Evolutionary conservation across 2,113 vertebrate species (phyloP).

Genomic region (Cephalopholis sonnerati): DNA sequence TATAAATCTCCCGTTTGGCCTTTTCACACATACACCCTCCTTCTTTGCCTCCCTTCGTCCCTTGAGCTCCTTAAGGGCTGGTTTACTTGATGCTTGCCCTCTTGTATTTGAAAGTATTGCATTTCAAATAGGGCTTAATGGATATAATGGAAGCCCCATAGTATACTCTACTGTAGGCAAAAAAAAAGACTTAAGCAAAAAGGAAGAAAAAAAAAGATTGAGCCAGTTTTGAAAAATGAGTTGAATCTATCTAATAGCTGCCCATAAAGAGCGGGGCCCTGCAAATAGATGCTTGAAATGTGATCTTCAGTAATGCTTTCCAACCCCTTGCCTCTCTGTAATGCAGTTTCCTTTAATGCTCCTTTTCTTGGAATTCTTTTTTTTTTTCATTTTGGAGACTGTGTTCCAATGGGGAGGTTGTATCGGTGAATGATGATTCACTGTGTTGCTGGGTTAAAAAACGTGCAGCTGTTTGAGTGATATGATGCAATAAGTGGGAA

Average conservation of each 20-base stretch:
- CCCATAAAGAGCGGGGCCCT: slow-evolving; percentile 64
- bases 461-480: slow-evolving; percentile 37
- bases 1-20: slow-evolving; percentile 73
- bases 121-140: slow-evolving; percentile 63
- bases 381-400: slow-evolving; percentile 21
- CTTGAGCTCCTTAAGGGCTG: slow-evolving; percentile 28
- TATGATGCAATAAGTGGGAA: slow-evolving; percentile 41
- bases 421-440: slow-evolving; percentile 38
- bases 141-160: slow-evolving; percentile 53
- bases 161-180: slow-evolving; percentile 33
- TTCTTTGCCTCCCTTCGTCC: slow-evolving; percentile 23
- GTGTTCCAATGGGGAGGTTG: slow-evolving; percentile 12
- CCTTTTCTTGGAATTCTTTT: slow-evolving; percentile 69
- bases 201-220: slow-evolving; percentile 18
- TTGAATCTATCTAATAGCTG: slow-evolving; percentile 72
- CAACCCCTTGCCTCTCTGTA: slow-evolving; percentile 61
- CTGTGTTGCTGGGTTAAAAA: slow-evolving; percentile 39
- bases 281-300: slow-evolving; percentile 77
- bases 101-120: slow-evolving; percentile 64
- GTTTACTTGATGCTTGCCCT: slow-evolving; percentile 49
- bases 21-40: slow-evolving; percentile 68
- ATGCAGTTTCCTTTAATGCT: slow-evolving; percentile 74
- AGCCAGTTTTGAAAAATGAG: slow-evolving; percentile 72
- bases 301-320: slow-evolving; percentile 73
- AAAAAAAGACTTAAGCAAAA: slow-evolving; percentile 34